A percentile compares a stretch with the other conserved stretches of the same genome.
phyloP scores from a whole-genome alignment of 1,140 invertebrate species.

The Thrips palmi region DNA sequence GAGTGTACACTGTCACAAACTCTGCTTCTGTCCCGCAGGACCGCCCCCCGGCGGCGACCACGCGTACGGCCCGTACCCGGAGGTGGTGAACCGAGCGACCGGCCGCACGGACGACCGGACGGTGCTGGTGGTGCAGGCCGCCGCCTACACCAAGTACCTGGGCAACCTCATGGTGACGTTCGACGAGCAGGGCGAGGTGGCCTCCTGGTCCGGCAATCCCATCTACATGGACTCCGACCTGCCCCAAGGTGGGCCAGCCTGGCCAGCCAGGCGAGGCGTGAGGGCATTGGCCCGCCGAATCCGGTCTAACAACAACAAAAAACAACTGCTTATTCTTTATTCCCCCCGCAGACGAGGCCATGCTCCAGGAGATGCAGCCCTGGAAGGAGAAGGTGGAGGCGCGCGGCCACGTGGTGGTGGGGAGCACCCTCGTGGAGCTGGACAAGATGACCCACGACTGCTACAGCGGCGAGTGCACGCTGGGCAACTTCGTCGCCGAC shows the following conservation, averaged over 20 bases:
- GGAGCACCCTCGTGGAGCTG: constrained; percentile 42
- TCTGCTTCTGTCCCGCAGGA: too few species aligned
- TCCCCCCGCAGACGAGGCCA: constrained; percentile 22
- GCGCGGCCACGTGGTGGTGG: constrained; percentile 27
- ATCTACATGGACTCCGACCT: constrained; percentile 50
- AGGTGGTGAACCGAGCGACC: constrained; percentile 41
- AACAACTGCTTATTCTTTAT: too few species aligned
- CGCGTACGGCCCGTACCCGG: constrained; percentile 57
- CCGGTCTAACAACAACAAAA: too few species aligned
- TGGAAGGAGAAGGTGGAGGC: constrained; percentile 38
- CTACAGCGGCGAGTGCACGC: constrained; percentile 56
- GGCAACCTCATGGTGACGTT: constrained; percentile 57
- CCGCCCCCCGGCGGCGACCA: constrained; percentile 41
- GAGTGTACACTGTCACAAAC: too few species aligned
- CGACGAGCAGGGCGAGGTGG: constrained; percentile 50
- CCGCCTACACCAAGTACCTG: constrained; percentile 80
- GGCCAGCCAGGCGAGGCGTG: too few species aligned
- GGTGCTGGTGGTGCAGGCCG: constrained; percentile 78
- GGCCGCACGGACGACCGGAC: constrained; percentile 47
- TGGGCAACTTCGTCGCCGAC: constrained; percentile 68
- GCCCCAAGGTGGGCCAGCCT: constrained; percentile 24
- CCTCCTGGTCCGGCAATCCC: constrained; percentile 52
- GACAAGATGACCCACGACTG: constrained; percentile 35
- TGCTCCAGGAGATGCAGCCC: constrained; percentile 31
- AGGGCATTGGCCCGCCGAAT: too few species aligned